phyloP scores from a whole-genome alignment of 1,140 invertebrate genomes.

The Anastrepha obliqua region DNA sequence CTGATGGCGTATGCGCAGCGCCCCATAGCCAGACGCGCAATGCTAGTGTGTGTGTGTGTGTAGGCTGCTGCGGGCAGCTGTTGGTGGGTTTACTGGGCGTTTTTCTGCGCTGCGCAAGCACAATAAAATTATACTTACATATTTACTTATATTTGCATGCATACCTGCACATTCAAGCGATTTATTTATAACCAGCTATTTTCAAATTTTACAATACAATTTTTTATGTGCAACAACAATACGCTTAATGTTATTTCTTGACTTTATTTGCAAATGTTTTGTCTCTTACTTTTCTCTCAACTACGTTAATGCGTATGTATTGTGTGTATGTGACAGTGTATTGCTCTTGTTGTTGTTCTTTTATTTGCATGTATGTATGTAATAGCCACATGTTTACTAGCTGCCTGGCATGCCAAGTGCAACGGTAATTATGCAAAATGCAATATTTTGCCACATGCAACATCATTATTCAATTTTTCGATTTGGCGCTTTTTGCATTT shows the following conservation, averaged over 20 bases:
- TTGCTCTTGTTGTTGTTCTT: neutral
- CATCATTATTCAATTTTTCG: slow-evolving; percentile 53
- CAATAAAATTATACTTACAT: too few species aligned
- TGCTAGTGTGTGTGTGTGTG: neutral
- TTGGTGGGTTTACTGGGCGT: slow-evolving; percentile 21
- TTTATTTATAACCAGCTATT: slow-evolving; percentile 46
- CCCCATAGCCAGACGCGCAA: slow-evolving; percentile 9
- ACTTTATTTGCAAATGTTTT: neutral
- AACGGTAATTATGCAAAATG: slow-evolving; percentile 52
- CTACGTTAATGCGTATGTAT: neutral
- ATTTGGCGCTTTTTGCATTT: slow-evolving; percentile 21
- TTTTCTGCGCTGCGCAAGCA: neutral
- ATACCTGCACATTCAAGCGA: slow-evolving; percentile 16
- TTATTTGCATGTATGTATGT: neutral
- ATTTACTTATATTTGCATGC: neutral
- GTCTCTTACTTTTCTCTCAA: slow-evolving; percentile 8
- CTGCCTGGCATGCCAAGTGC: slow-evolving; percentile 46
- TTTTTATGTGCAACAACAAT: slow-evolving; percentile 31
- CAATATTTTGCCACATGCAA: slow-evolving; percentile 53
- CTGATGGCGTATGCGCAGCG: slow-evolving; percentile 36
- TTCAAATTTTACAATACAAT: neutral
- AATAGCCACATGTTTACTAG: slow-evolving; percentile 33
- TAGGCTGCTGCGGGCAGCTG: slow-evolving; percentile 43
- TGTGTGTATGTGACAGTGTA: neutral
- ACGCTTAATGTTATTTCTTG: neutral